Conservation (phyloP, 2,113 vertebrate genomes). For the Calyptomena viridis region DNA sequence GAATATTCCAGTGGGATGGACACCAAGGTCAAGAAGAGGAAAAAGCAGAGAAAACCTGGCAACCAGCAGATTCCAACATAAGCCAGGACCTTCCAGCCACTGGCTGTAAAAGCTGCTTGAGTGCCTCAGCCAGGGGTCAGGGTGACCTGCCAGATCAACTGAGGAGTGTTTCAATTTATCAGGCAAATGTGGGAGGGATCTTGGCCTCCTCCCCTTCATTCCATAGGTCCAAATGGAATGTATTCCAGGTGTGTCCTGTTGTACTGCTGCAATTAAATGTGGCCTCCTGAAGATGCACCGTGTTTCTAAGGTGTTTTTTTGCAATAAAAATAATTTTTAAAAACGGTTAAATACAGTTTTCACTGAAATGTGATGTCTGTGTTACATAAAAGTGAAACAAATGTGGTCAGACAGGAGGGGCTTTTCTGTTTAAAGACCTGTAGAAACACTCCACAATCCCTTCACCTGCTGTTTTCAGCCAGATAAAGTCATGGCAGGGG, state of each 20-base stretch:
- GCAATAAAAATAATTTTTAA: background rate
- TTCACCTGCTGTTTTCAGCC: background rate
- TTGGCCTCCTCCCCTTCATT: slow-evolving; percentile 10
- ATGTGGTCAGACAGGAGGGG: background rate
- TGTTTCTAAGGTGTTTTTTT: background rate
- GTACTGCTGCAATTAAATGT: background rate
- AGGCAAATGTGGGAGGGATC: background rate
- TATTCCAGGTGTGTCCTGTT: background rate
- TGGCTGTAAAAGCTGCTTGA: background rate
- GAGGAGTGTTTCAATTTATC: background rate
- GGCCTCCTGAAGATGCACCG: background rate
- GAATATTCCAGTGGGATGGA: slow-evolving; percentile 86
- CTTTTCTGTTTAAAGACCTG: background rate
- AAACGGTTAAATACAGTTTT: background rate
- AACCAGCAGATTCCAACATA: background rate
- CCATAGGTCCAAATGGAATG: background rate
- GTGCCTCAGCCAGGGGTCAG: background rate
- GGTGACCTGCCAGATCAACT: background rate
- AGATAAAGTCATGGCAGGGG: background rate
- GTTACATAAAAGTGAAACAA: background rate
- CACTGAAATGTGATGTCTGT: background rate
- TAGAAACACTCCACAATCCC: background rate
- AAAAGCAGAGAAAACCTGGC: background rate
- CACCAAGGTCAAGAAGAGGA: slow-evolving; percentile 56
- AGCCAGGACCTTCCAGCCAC: background rate